Base-by-base conservation (phyloP, 2,113 vertebrate species). In the Trogon surrucura region DNA sequence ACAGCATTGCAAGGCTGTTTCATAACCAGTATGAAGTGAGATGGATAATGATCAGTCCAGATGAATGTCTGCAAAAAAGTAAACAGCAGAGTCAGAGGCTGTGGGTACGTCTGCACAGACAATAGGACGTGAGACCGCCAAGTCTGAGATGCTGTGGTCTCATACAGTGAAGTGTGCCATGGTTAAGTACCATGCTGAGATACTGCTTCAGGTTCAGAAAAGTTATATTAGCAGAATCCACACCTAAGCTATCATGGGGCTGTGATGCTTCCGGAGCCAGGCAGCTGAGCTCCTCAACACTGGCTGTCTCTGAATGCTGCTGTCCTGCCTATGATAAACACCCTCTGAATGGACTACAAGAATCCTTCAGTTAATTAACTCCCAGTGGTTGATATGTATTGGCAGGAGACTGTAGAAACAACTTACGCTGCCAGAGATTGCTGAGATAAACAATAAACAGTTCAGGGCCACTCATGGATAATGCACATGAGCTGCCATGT, bases 391-490 rank as follows among this genome's bases (percentile, higher is more conserved):
- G 67, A 77, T 85, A 56, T 0, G 0, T 72, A 73, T 74, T 94
- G 79, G 71, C 87, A 85, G 9, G 21, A 18, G 75, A 25, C 38
- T 66, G 71, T 45, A 92, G 87, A 80, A 94, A 80, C 62, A 73
- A 47, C 10, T 74, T 71, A 29, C 0, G 0, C 82, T 95, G 92
- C 86, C 83, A 84, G 48, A 88, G 91, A 91, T 88, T 60, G 56
- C 62, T 44, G 77, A 92, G 80, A 94, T 91, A 90, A 94, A 73
- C 62, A 85, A 54, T 58, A 67, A 96, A 73, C 26, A 80, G 58
- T 48, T 12, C 36, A 77, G 60, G 54, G 41, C 66, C 91, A 19
- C 56, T 94, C 51, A 25, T 10, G 19, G 88, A 17, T 58, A 77
- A 60, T 26, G 58, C 36, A 45, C n/a, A 6, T 38, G 32, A 95